A percentile compares a stretch with the other conserved stretches of the same genome.
These are phyloP conservation scores for Drosophila navojoa DNA, from an alignment of 1,140 invertebrate species.

Conservation along the genomic window DNA sequence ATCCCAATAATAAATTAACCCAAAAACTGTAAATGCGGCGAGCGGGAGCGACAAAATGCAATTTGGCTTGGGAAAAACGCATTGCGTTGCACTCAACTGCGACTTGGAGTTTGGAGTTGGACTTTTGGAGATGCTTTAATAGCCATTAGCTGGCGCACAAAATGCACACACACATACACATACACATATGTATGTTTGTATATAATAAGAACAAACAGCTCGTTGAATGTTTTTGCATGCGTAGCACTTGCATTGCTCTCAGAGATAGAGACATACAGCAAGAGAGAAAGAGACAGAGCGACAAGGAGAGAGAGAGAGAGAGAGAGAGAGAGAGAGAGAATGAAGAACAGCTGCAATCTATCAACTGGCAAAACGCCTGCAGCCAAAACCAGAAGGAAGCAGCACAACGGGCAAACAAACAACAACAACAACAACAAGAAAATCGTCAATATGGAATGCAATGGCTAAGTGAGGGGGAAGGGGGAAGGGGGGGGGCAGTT, in stretches of 20 bases:
- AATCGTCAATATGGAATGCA: neutral
- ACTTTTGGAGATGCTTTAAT: conserved; percentile 58
- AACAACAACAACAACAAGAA: neutral
- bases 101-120: conserved; percentile 10
- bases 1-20: conserved; percentile 75
- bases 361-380: conserved; percentile 76
- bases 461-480: too few relatives aligned
- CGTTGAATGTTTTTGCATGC: conserved; percentile 50
- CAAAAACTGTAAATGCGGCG: conserved; percentile 70
- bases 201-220: conserved; percentile 22
- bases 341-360: conserved; percentile 72
- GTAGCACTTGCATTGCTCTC: conserved; percentile 1
- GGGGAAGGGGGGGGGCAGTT: neutral
- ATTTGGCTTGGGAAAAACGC: conserved; percentile 41
- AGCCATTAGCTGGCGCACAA: conserved; percentile 68
- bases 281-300: neutral
- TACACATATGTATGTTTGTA: neutral
- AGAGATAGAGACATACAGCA: neutral
- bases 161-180: conserved; percentile 37
- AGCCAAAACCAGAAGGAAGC: conserved; percentile 72
- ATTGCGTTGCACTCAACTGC: conserved; percentile 20
- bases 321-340: neutral
- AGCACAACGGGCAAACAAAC: conserved; percentile 25
- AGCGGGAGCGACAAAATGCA: conserved; percentile 31
- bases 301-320: too few relatives aligned